Evolutionary conservation across 2,797 vertebrate genomes (phyloP), one percentile per base, ranked within the genome.

Genomic region (Pempheris klunzingeri): DNA sequence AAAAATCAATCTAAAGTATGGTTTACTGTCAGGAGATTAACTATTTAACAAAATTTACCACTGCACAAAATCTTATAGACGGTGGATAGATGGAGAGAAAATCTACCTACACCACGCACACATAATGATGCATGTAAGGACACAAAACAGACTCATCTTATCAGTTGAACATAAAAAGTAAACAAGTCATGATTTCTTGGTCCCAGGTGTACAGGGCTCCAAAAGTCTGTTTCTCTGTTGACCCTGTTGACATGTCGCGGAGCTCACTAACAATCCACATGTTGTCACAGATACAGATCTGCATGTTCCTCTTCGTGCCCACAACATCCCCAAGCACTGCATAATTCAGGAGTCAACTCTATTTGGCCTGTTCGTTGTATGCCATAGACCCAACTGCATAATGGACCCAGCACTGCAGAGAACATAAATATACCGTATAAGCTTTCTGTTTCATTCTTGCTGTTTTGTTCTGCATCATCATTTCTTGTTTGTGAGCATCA

Each of bases 331-430:
- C 13, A 58, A 20, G 41, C 46, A n/a, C 64, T 86, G 80, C 82
- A 84, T 90, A 75, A 88, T 87, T 86, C 79, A 90, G 47, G 24
- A 82, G 55, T 60, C 60, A 20, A 18, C 76, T 77, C 58, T 54
- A 26, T 81, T 69, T 76, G 71, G 39, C 55, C 39, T 61, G 77
- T 76, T 68, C 52, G 57, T 75, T 52, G 59, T 20, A 2, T 82
- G 70, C 73, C 57, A 15, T 64, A 62, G 30, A 76, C 36, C 8
- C 11, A 34, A 54, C 60, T 77, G 43, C 49, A 41, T 18, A 36
- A 68, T 24, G 26, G 41, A 53, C 5, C 22, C 12, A 49, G 22
- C 36, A 22, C 47, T 39, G 38, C 50, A 54, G 18, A 38, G 28
- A 72, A 28, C 0, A 1, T 7, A 17, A 32, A 30, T 10, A 24